Evolutionary conservation across 2,113 vertebrate genomes (phyloP), one percentile per base, ranked within the genome.

Genomic region (Scartelaos histophorus): DNA sequence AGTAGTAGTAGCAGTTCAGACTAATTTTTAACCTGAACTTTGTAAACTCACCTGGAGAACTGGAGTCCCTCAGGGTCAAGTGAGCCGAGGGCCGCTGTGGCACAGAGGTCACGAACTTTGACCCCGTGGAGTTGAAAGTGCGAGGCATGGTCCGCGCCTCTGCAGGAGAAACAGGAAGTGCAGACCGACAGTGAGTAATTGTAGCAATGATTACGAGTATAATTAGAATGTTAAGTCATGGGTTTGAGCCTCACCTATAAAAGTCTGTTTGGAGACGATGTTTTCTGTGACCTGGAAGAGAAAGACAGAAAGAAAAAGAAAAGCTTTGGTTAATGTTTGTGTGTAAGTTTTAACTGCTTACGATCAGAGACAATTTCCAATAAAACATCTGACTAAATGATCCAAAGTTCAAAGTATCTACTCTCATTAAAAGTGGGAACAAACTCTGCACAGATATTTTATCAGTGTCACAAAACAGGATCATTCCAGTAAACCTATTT

Each of bases 261-360:
- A 91, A 0, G 89, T 76, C 1, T 90, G 94, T 83, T 93, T 94
- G 73, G 87, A 94, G 83, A 95, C 87, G 25, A 93, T 77, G 34
- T 85, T 93, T 85, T 95, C 94, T 0, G 93, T 95, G 87, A 95
- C 94, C 95, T 96, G 89, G 17, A 64, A 2, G 72, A 71, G 47
- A 74, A 54, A 73, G 76, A 0, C 12, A 16, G 46, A 57, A 19
- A 74, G 51, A 73, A 74, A 0, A 10, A 16, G 46, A 57, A 19
- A 67, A 38, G n/a, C 54, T 13, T 3, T n/a, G 7, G 53, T 73
- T 11, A 58, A 58, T 24, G 13, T 25, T 58, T 15, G 29, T 29
- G 29, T 29, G 29, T 29, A 29, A 29, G 4, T 29, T 29, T 29
- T 29, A 29, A 29, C 29, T 29, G 29, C 29, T 29, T 29, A 29